Percentiles rank a stretch among this genome's conserved stretches.
phyloP scores from a whole-genome alignment of 2,888 invertebrate genomes.

The Dastarcus helophoroides region DNA sequence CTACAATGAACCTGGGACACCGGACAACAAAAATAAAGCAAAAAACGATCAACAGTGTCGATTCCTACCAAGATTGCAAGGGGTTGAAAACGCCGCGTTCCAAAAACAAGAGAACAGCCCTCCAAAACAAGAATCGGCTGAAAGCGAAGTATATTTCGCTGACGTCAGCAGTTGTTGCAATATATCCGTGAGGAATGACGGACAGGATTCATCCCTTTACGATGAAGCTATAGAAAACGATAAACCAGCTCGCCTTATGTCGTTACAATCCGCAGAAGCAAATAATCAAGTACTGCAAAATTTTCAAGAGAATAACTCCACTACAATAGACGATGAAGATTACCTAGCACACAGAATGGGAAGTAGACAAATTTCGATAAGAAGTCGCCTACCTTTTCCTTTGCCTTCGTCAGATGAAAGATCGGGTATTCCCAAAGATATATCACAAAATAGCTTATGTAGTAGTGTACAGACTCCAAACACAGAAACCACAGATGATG shows the following conservation, averaged over 20 bases:
- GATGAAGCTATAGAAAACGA: slow-evolving; percentile 42
- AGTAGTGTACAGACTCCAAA: slow-evolving; percentile 35
- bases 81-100: slow-evolving; percentile 67
- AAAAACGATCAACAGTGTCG: slow-evolving; percentile 27
- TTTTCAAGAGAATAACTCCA: slow-evolving; percentile 28
- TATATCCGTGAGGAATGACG: slow-evolving; percentile 49
- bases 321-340: slow-evolving; percentile 41
- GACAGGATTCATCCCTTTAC: slow-evolving; percentile 46
- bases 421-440: slow-evolving; percentile 28
- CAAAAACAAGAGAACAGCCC: slow-evolving; percentile 56
- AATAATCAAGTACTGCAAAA: slow-evolving; percentile 25
- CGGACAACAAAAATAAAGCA: slow-evolving; percentile 20
- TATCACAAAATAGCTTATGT: slow-evolving; percentile 32
- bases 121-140: slow-evolving; percentile 49
- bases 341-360: slow-evolving; percentile 46
- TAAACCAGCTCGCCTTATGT: slow-evolving; percentile 30
- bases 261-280: slow-evolving; percentile 36
- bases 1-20: slow-evolving; percentile 30
- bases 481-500: slow-evolving; percentile 36
- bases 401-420: slow-evolving; percentile 36
- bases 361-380: slow-evolving; percentile 46
- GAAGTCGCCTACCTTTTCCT: slow-evolving; percentile 47
- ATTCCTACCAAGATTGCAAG: slow-evolving; percentile 45
- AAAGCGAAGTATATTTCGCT: slow-evolving; percentile 77
- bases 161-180: slow-evolving; percentile 79